phyloP scores from a whole-genome alignment of 2,113 vertebrate genomes.

The Ammodytes dubius region DNA sequence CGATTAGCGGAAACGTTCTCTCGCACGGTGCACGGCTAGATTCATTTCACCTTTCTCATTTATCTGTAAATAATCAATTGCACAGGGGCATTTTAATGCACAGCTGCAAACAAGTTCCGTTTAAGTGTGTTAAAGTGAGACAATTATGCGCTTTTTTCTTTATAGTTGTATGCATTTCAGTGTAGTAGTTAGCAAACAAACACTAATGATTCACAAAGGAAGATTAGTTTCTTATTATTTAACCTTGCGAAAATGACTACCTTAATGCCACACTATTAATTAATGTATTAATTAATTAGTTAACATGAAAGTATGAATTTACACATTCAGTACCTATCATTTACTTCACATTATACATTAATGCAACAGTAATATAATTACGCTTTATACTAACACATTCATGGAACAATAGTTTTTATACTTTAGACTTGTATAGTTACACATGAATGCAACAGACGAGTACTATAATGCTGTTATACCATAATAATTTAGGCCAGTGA shows the following conservation, averaged over 20 bases:
- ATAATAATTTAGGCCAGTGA: too few species aligned
- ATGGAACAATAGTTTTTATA: too few species aligned
- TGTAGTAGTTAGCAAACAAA: conserved; percentile 1
- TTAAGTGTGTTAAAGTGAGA: not conserved
- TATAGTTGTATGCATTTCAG: not conserved
- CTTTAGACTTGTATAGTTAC: too few species aligned
- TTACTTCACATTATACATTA: too few species aligned
- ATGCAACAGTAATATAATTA: too few species aligned
- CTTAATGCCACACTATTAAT: too few species aligned
- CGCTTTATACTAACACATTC: too few species aligned
- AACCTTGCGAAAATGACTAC: not conserved
- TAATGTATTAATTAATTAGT: too few species aligned
- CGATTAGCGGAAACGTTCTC: not conserved
- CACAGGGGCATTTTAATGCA: not conserved
- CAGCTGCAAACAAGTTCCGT: not conserved
- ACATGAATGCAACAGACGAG: too few species aligned
- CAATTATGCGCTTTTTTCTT: not conserved
- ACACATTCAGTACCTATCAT: too few species aligned
- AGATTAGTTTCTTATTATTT: not conserved
- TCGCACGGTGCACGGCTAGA: not conserved
- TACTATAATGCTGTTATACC: too few species aligned
- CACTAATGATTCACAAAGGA: not conserved
- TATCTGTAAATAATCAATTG: fast-evolving
- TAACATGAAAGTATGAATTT: too few species aligned
- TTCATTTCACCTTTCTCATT: conserved; percentile 7